Conservation (phyloP, 64 coral and sea anemone species). For the Cladopsammia gracilis region DNA sequence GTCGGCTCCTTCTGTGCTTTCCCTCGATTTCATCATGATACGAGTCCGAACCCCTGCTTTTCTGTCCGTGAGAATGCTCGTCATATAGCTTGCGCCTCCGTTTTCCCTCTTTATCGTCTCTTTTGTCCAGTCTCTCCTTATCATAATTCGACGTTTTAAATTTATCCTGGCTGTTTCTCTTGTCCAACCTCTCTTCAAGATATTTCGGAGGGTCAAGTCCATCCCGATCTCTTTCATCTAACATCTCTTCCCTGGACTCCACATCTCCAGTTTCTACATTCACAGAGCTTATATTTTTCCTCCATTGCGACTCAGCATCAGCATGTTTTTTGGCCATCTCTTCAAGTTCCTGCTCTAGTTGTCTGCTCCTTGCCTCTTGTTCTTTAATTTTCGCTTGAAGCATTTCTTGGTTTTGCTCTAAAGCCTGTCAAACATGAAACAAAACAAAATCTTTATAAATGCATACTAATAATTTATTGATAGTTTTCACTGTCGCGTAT, state of each 20-base stretch:
- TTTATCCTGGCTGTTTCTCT: neutral
- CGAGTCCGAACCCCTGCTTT: neutral
- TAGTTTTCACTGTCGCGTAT: neutral
- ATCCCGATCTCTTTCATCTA: neutral
- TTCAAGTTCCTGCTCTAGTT: conserved; percentile 68
- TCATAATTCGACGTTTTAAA: neutral
- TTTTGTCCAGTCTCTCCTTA: neutral
- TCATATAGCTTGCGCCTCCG: neutral
- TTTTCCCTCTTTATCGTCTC: neutral
- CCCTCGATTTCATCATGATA: conserved; percentile 8
- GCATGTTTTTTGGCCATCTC: conserved; percentile 22
- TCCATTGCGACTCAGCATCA: conserved; percentile 26
- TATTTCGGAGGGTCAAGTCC: neutral
- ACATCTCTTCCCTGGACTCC: neutral
- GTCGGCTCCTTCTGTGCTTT: neutral
- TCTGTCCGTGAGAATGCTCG: neutral
- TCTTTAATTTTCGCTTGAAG: conserved; percentile 75
- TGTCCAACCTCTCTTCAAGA: neutral
- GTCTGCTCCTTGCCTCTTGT: conserved; percentile 75
- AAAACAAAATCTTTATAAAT: neutral
- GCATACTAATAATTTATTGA: neutral
- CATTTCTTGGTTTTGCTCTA: conserved; percentile 81
- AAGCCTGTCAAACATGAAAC: conserved; percentile 31
- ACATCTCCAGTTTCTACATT: neutral
- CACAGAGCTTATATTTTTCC: neutral